Evolutionary conservation across 2,113 vertebrate genomes (phyloP).

Genomic region (Cromileptes altivelis): DNA sequence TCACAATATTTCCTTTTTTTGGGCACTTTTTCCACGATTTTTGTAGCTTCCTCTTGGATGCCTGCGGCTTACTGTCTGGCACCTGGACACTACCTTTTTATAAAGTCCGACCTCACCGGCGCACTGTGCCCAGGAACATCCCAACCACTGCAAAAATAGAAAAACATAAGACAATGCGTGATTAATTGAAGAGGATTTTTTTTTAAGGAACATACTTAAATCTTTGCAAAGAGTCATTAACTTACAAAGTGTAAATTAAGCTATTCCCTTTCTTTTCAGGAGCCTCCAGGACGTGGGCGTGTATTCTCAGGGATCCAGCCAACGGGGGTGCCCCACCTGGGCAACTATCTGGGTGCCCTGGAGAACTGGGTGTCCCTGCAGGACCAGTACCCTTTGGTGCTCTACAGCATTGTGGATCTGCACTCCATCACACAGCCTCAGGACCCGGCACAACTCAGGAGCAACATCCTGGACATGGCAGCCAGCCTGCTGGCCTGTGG

Average conservation of each 20-base stretch:
- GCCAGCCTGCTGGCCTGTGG: constrained; percentile 94
- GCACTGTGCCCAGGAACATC: too few relatives aligned
- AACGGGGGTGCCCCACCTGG: constrained; percentile 93
- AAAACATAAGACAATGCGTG: too few relatives aligned
- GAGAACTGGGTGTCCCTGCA: constrained; percentile 94
- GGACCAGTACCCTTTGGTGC: constrained; percentile 82
- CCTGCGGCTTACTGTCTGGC: too few relatives aligned
- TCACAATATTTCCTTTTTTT: too few relatives aligned
- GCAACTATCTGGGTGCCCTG: constrained; percentile 96
- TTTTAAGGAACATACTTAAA: too few relatives aligned
- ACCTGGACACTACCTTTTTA: too few relatives aligned
- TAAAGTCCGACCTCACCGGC: too few relatives aligned
- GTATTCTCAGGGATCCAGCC: constrained; percentile 98
- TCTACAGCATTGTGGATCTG: constrained; percentile 96
- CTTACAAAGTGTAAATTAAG: not conserved
- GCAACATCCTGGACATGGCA: constrained; percentile 91
- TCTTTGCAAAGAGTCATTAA: too few relatives aligned
- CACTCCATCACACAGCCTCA: constrained; percentile 94
- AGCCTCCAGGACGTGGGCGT: constrained; percentile 61
- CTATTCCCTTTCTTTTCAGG: constrained; percentile 39
- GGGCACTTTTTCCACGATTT: too few relatives aligned
- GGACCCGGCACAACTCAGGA: constrained; percentile 85
- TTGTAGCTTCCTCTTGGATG: too few relatives aligned
- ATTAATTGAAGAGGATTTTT: too few relatives aligned
- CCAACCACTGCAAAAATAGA: too few relatives aligned